These are phyloP conservation scores for Echinarachnius parma DNA, from an alignment of 53 echinoderm and acorn worm genomes.

Conservation along the genomic window DNA sequence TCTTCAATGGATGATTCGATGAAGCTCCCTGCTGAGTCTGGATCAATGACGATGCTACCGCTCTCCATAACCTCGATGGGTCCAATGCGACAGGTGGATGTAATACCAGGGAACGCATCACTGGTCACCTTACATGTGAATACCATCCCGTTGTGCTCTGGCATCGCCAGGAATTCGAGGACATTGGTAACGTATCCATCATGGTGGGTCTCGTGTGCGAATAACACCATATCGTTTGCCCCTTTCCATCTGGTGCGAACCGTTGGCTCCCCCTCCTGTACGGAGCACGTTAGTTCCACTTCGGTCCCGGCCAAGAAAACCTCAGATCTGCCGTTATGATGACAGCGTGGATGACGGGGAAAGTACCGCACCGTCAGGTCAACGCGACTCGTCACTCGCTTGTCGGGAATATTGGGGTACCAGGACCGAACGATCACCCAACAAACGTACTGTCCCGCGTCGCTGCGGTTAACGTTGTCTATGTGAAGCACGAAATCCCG, in stretches of 20 bases:
- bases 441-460: constrained; percentile 35
- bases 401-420: constrained; percentile 6
- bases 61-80: constrained; percentile 27
- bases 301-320: constrained; percentile 2
- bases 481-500: constrained; percentile 37
- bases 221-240: constrained; percentile 27
- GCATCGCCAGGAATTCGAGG: constrained; percentile 1
- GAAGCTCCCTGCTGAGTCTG: not conserved
- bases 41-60: not conserved
- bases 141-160: constrained; percentile 20
- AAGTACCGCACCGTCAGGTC: constrained; percentile 36
- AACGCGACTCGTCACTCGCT: constrained; percentile 7
- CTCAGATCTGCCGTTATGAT: constrained; percentile 10
- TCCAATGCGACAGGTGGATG: constrained; percentile 25
- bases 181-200: constrained; percentile 3
- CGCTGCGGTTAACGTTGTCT: constrained; percentile 30
- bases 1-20: constrained; percentile 1
- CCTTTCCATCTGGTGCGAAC: constrained; percentile 37
- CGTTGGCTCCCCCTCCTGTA: constrained; percentile 9
- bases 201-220: constrained; percentile 6
- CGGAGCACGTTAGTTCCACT: not conserved
- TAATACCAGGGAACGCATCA: constrained; percentile 3
- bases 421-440: constrained; percentile 32
- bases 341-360: constrained; percentile 18
- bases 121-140: constrained; percentile 44